Evolutionary conservation across 2,888 invertebrate genomes (phyloP), one percentile per base, ranked within the genome.

Genomic region (Eristalis intricaria): DNA sequence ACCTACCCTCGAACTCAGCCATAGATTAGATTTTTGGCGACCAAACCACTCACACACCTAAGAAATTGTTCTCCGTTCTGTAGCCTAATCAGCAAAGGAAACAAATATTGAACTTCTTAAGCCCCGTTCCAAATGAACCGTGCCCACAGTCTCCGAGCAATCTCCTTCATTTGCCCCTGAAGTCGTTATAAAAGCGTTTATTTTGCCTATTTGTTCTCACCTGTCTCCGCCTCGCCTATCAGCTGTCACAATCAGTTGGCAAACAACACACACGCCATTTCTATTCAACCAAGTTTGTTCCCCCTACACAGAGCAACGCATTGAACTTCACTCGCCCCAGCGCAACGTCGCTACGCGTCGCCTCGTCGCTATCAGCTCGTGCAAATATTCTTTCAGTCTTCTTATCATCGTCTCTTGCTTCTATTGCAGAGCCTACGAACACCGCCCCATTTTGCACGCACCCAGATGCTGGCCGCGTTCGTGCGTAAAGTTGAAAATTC

Each of bases 401-500:
- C 50, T 50, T 50, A 50, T 50, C 50, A 19, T n/a, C 8, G n/a
- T n/a, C 15, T n/a, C 43, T 4, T 5, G 7, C 5, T 15, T 19
- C 50, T 50, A 19, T 19, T 19, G 50, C 50, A 19, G 8, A 19
- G 19, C 8, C 50, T n/a, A 50, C 50, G 50, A 50, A 19, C 19
- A 50, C 50, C n/a, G 50, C 50, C 50, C 50, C 50, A 50, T 10
- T 50, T 1, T 3, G 19, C 50, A 50, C 50, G 50, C 50, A 50
- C 19, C 50, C 50, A 50, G 50, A 50, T 50, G 19, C 19, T 22
- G 1, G 64, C n/a, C 19, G 35, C 35, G 64, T 64, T 64, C 64
- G 38, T 65, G 65, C 65, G 65, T 65, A 65, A 65, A 22, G 65
- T 65, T 29, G 13, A 65, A 65, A 38, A 65, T 65, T 65, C 7